Evolutionary conservation across 2,113 vertebrate species (phyloP), one percentile per base, ranked within the genome.

Genomic region (Gambusia affinis): DNA sequence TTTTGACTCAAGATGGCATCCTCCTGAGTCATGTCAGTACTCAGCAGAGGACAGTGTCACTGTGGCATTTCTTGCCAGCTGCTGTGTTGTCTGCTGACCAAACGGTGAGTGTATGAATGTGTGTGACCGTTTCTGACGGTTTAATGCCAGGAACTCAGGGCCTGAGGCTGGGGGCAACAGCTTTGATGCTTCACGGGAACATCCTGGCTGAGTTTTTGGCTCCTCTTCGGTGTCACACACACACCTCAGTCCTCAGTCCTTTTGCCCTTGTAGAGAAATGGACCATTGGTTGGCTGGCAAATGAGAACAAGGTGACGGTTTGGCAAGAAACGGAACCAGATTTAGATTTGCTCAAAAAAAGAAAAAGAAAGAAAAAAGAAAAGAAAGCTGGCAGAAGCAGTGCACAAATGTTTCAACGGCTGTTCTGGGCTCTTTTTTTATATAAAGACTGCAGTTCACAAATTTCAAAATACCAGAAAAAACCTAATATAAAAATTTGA

Each of bases 171-270:
- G 64, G 75, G 80, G 79, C 73, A 87, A 91, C 91, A 92, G 89
- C 86, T 90, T 91, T 90, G 82, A 80, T 85, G 73, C 89, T 67
- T 87, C 77, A 81, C 89, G 79, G 84, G 90, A 92, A 79, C 87
- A 91, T 91, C 86, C 88, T 89, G 87, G 84, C 73, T 72, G 6
- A 11, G 61, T 74, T 63, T 85, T 84, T 88, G 85, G 84, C 81
- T 85, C 22, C 14, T 64, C 0, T 8, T 78, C 79, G 76, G 65
- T 60, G 60, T 63, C 72, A 79, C 44, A 29, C 44, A 29, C 15
- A 73, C 66, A 30, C 29, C 31, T 35, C 60, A 11, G 60, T 17
- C 68, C 62, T 67, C 63, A 82, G 64, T 83, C 65, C 67, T 65
- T 64, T 24, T 61, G 30, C 44, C 61, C 60, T 44, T 47, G 70